phyloP scores from a whole-genome alignment of 2,797 vertebrate genomes.

The Tokudaia tokunoshimensis region DNA sequence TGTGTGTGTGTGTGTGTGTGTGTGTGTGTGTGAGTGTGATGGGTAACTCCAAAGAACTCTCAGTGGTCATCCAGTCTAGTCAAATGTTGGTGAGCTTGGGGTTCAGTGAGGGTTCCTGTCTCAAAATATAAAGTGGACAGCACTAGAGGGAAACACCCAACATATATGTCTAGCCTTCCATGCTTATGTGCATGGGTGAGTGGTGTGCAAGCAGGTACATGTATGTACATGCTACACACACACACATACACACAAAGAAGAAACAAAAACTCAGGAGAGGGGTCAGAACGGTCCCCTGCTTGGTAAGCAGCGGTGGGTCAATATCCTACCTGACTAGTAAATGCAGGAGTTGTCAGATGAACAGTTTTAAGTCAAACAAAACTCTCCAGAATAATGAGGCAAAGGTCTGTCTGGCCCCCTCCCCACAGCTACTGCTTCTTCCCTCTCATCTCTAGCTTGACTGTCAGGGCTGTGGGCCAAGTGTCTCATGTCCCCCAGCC shows the following conservation, averaged over 20 bases:
- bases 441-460: neutral
- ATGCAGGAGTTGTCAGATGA: conserved; percentile 24
- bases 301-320: neutral
- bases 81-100: neutral
- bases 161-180: neutral
- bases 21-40: neutral
- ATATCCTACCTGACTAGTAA: neutral
- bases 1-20: neutral
- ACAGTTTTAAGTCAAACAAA: neutral
- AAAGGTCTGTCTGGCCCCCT: conserved; percentile 1
- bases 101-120: neutral
- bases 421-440: neutral
- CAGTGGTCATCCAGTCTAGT: neutral
- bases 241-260: neutral
- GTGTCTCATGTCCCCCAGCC: conserved; percentile 23
- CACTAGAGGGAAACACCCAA: neutral
- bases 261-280: neutral
- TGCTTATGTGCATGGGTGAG: neutral
- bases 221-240: neutral
- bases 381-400: conserved; percentile 25
- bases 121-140: neutral
- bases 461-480: neutral
- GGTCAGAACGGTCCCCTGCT: neutral
- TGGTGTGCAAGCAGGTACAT: neutral
- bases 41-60: neutral